Conservation (phyloP, 2,113 vertebrate genomes). For the Azemiops feae region DNA sequence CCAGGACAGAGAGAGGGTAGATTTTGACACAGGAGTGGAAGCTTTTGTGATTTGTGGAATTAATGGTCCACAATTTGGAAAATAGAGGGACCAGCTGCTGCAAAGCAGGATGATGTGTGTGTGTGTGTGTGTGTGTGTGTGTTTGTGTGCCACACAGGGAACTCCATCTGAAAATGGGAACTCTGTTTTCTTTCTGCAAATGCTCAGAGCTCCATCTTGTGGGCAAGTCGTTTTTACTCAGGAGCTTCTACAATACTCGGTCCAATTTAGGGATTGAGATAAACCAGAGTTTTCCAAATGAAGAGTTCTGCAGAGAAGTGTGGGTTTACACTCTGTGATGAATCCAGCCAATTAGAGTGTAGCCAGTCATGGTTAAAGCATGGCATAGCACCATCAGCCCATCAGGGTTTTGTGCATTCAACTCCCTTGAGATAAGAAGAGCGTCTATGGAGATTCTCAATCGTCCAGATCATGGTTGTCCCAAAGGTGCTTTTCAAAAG, state of each 20-base stretch:
- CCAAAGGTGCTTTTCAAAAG: neutral
- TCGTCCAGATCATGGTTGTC: too few relatives aligned
- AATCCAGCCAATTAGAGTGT: too few relatives aligned
- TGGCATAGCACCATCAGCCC: too few relatives aligned
- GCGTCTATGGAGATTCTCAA: too few relatives aligned
- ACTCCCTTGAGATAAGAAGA: too few relatives aligned
- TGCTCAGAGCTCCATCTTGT: neutral
- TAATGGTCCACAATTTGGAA: neutral
- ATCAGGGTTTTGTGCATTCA: too few relatives aligned
- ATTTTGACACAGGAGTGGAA: neutral
- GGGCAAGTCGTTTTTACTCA: neutral
- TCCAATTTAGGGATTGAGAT: neutral
- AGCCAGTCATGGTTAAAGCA: too few relatives aligned
- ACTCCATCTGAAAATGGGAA: neutral
- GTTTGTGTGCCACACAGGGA: neutral
- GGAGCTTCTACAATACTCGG: neutral
- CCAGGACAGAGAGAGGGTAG: neutral
- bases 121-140: neutral
- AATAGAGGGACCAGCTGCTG: neutral
- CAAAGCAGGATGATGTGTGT: neutral
- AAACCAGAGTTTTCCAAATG: neutral
- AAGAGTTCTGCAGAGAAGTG: neutral
- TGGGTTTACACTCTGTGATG: too few relatives aligned
- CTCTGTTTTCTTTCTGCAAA: neutral
- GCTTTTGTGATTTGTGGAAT: neutral